Evolutionary conservation across 2,888 invertebrate genomes (phyloP).

Genomic region (Apoda limacodes): DNA sequence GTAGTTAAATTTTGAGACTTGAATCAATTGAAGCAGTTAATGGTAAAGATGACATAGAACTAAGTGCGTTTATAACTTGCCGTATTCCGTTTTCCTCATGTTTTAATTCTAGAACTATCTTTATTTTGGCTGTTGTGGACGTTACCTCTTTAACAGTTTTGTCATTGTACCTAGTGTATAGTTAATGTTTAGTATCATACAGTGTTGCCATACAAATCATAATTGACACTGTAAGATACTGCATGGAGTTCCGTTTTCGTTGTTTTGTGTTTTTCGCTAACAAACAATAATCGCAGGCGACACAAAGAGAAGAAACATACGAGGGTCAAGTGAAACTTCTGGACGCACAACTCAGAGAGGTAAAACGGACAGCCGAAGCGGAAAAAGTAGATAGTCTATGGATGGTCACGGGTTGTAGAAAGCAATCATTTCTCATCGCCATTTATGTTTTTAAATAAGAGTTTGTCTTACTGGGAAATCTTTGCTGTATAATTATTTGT

Average conservation of each 20-base stretch:
- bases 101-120: conserved; percentile 25
- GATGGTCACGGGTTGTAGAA: conserved; percentile 54
- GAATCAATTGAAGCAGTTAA: conserved; percentile 9
- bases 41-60: conserved; percentile 39
- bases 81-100: conserved; percentile 32
- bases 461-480: too few species aligned
- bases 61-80: conserved; percentile 38
- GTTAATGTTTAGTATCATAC: not conserved
- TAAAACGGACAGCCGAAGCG: conserved; percentile 63
- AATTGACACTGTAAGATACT: conserved; percentile 27
- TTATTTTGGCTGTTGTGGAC: conserved; percentile 41
- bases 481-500: too few species aligned
- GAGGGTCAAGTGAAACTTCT: conserved; percentile 91
- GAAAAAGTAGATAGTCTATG: conserved; percentile 40
- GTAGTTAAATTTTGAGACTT: not conserved
- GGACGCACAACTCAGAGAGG: conserved; percentile 93
- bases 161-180: not conserved
- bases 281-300: conserved; percentile 79
- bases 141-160: conserved; percentile 30
- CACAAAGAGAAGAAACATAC: conserved; percentile 95
- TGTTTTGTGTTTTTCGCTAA: conserved; percentile 59
- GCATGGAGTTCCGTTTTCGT: conserved; percentile 54
- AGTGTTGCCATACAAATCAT: not conserved
- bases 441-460: conserved; percentile 39
- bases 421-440: conserved; percentile 49